Percentiles rank a stretch among this genome's conserved stretches.
phyloP scores from a whole-genome alignment of 2,888 invertebrate species.

The Himalopsyche kuldschensis region DNA sequence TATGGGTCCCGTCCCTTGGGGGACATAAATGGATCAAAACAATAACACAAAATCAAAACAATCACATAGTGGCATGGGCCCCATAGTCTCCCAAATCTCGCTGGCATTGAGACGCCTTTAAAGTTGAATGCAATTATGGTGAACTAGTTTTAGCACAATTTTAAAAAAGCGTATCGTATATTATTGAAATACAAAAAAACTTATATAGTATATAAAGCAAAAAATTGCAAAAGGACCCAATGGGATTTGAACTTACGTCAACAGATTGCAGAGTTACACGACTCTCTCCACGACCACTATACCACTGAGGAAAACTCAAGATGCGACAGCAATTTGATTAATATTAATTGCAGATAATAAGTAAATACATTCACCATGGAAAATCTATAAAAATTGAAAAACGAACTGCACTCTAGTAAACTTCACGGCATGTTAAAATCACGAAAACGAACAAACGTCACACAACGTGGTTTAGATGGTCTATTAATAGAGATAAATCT shows the following conservation, averaged over 20 bases:
- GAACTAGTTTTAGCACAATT: too few species aligned
- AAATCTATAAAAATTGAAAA: background rate
- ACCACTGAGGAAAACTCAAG: background rate
- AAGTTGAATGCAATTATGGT: too few species aligned
- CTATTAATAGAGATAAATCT: background rate
- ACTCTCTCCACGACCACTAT: background rate
- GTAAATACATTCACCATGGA: background rate
- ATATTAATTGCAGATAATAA: background rate
- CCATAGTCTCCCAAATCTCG: too few species aligned
- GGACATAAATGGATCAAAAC: too few species aligned
- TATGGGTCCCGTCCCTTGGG: too few species aligned
- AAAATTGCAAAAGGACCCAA: background rate
- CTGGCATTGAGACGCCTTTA: too few species aligned
- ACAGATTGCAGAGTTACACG: background rate
- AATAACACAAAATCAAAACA: too few species aligned
- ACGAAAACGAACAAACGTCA: background rate
- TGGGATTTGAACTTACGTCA: slow-evolving; percentile 9
- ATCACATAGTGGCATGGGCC: too few species aligned
- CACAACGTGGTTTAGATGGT: background rate
- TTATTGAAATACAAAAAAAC: too few species aligned
- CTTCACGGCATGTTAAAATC: background rate
- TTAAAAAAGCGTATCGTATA: too few species aligned
- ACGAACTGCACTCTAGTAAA: background rate
- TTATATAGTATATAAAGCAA: background rate
- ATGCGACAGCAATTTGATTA: background rate